Percentiles rank a stretch among this genome's conserved stretches.
phyloP scores from a whole-genome alignment of 64 coral and sea anemone species.

The Actinia tenebrosa region DNA sequence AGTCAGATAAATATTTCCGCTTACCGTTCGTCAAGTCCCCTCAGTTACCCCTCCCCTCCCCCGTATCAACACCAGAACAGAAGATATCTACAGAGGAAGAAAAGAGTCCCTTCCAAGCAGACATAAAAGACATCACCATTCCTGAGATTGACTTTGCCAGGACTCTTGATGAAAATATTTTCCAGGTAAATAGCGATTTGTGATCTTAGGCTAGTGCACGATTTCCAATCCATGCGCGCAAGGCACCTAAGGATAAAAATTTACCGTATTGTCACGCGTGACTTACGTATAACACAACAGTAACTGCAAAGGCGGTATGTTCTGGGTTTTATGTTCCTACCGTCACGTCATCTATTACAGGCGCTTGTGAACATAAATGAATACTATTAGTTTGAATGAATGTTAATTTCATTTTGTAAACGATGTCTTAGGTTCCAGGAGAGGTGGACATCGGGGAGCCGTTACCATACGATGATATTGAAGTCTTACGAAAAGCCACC shows the following conservation, averaged over 20 bases:
- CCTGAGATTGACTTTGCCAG: slow-evolving; percentile 20
- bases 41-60: not conserved
- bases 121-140: slow-evolving; percentile 28
- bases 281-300: too few species aligned
- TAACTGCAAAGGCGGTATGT: too few species aligned
- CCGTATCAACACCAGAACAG: slow-evolving; percentile 10
- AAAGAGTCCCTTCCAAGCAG: slow-evolving; percentile 29
- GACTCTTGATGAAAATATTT: not conserved
- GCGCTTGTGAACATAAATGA: too few species aligned
- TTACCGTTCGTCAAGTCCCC: slow-evolving; percentile 7
- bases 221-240: too few species aligned
- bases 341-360: too few species aligned
- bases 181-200: not conserved
- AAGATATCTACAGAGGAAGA: slow-evolving; percentile 30
- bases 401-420: not conserved
- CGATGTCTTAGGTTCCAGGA: slow-evolving; percentile 4
- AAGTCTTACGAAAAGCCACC: not conserved
- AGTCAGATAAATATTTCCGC: slow-evolving; percentile 28
- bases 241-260: too few species aligned
- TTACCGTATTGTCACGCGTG: too few species aligned
- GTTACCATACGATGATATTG: slow-evolving; percentile 4
- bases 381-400: not conserved
- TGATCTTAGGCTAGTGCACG: not conserved
- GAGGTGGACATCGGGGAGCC: slow-evolving; percentile 13
- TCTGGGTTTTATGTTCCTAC: too few species aligned